Conservation (phyloP, 1,140 invertebrate genomes). For the Portunus trituberculatus region DNA sequence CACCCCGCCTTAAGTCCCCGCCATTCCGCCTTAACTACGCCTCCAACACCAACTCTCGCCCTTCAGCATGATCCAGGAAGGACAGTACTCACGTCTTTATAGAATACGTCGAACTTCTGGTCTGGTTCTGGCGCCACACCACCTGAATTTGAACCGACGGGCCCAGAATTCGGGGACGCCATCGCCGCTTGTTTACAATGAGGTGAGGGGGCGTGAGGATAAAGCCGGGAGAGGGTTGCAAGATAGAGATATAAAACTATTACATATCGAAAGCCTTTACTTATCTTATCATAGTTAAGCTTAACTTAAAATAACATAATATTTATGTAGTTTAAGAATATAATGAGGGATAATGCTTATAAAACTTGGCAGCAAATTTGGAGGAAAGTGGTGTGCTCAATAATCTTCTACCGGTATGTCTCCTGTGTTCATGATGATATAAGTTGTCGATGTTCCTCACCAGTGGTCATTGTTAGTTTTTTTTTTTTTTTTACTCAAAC, state of each 20-base stretch:
- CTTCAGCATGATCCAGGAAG: background rate
- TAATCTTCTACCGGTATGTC: no score
- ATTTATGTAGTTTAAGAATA: no score
- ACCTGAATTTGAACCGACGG: slow-evolving; percentile 52
- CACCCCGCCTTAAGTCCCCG: background rate
- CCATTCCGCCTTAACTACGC: background rate
- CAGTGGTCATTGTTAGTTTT: no score
- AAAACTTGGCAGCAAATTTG: no score
- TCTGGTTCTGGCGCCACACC: slow-evolving; percentile 23
- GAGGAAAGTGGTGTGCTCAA: no score
- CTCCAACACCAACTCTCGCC: background rate
- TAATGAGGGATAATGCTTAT: no score
- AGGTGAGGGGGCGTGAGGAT: background rate
- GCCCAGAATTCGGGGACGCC: slow-evolving; percentile 58
- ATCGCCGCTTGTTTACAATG: slow-evolving; percentile 62
- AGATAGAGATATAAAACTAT: background rate
- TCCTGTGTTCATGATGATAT: no score
- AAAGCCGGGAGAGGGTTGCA: background rate
- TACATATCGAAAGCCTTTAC: no score
- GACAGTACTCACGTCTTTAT: slow-evolving; percentile 54
- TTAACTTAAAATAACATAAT: no score
- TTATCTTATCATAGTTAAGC: no score
- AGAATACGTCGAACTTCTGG: slow-evolving; percentile 58
- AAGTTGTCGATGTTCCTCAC: no score
- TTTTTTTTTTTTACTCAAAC: no score